Conservation (phyloP, 2,113 vertebrate genomes). For the Xenopus laevis region DNA sequence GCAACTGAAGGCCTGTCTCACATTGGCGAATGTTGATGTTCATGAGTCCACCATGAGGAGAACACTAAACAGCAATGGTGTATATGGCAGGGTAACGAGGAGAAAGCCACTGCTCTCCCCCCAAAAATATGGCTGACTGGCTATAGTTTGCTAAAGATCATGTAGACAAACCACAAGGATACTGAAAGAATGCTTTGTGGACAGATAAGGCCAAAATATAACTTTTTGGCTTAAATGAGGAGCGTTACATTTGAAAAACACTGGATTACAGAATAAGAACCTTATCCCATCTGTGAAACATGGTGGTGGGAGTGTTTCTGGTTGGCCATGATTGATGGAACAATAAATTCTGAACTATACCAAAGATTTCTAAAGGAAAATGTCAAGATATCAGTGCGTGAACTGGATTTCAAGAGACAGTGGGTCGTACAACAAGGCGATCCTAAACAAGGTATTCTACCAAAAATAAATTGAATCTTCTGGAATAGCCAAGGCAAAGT, state of each 20-base stretch:
- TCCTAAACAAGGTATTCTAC: too few species aligned
- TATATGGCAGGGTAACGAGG: background rate
- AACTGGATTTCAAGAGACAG: background rate
- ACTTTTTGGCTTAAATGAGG: background rate
- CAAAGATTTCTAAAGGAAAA: background rate
- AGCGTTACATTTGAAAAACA: too few species aligned
- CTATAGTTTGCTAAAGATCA: background rate
- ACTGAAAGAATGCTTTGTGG: background rate
- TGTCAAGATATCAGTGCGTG: background rate
- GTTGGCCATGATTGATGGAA: background rate
- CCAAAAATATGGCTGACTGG: background rate
- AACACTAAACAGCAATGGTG: background rate
- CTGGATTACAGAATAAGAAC: too few species aligned
- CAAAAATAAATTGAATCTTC: too few species aligned
- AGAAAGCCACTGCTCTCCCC: background rate
- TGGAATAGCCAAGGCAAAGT: too few species aligned
- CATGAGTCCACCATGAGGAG: background rate
- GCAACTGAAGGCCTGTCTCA: background rate
- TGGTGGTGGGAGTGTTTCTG: too few species aligned
- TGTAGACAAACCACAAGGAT: background rate
- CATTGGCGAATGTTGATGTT: background rate
- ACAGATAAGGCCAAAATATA: background rate
- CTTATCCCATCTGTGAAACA: too few species aligned
- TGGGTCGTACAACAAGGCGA: too few species aligned
- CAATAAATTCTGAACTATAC: conserved; percentile 2